Percentiles rank a stretch among this genome's conserved stretches.
Evolutionary conservation across 2,113 vertebrate species (phyloP).

Genomic region (Zosterops hypoxanthus): DNA sequence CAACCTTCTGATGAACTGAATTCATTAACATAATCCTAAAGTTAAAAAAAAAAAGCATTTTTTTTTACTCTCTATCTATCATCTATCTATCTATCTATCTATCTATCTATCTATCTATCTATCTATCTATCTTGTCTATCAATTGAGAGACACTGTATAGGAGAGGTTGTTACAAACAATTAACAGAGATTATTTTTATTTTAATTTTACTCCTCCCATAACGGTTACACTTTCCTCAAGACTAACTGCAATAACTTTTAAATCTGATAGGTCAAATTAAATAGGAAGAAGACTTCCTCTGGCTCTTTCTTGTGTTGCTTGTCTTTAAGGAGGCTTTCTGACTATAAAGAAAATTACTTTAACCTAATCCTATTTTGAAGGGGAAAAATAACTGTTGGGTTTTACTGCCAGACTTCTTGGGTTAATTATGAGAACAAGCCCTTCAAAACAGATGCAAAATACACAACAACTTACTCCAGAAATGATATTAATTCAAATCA

Average conservation of each 20-base stretch:
- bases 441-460: not conserved
- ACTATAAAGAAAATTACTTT: not conserved
- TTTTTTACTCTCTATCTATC: too few species aligned
- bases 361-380: not conserved
- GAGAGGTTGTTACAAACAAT: not conserved
- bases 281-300: not conserved
- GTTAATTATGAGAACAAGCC: not conserved
- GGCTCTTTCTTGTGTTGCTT: not conserved
- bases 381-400: not conserved
- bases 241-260: not conserved
- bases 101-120: too few species aligned
- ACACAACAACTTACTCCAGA: not conserved
- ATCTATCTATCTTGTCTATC: not conserved
- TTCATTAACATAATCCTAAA: not conserved
- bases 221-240: not conserved
- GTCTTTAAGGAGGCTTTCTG: not conserved
- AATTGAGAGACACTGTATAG: not conserved
- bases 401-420: not conserved
- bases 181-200: not conserved
- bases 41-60: not conserved
- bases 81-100: too few species aligned
- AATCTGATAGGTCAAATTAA: not conserved
- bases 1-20: not conserved
- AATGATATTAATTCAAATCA: not conserved
- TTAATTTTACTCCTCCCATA: not conserved